These are phyloP conservation scores for Protophormia terraenovae DNA, from an alignment of 2,888 invertebrate genomes.

Conservation along the genomic window DNA sequence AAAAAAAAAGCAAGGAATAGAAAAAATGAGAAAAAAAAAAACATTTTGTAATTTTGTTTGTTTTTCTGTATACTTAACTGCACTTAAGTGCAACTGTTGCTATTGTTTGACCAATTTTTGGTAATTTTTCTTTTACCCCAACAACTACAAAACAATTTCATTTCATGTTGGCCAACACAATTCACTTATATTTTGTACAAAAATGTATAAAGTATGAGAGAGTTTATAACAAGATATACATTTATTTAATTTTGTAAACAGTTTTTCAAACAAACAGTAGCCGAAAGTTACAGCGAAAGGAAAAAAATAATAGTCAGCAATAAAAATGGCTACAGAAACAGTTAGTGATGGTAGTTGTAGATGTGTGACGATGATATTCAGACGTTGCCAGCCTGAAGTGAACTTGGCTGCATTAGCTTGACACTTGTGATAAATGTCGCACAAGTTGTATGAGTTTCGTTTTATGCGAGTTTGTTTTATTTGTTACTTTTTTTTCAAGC, in stretches of 20 bases:
- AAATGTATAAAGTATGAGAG: not conserved
- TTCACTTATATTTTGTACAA: not conserved
- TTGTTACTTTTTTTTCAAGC: not conserved
- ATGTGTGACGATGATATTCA: slow-evolving; percentile 30
- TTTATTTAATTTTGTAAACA: slow-evolving; percentile 39
- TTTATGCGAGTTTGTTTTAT: slow-evolving; percentile 11
- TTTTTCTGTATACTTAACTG: slow-evolving; percentile 40
- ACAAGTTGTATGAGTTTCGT: slow-evolving; percentile 55
- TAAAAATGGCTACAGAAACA: slow-evolving; percentile 5
- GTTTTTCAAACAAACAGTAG: slow-evolving; percentile 49
- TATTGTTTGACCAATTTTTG: slow-evolving; percentile 49
- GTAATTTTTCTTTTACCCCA: slow-evolving; percentile 48
- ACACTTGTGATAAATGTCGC: slow-evolving; percentile 65
- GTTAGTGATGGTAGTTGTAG: slow-evolving; percentile 1
- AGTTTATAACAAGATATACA: not conserved
- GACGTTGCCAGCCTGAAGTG: slow-evolving; percentile 38
- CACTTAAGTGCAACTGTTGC: slow-evolving; percentile 63
- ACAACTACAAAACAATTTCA: slow-evolving; percentile 26
- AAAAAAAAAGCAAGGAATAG: not conserved
- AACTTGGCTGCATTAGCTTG: slow-evolving; percentile 58
- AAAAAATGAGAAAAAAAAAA: not conserved
- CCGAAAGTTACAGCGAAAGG: slow-evolving; percentile 13
- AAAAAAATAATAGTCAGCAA: not conserved
- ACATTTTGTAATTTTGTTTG: slow-evolving; percentile 18
- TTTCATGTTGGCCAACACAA: slow-evolving; percentile 24